Evolutionary conservation across 2,113 vertebrate genomes (phyloP).

Genomic region (Phainopepla nitens): DNA sequence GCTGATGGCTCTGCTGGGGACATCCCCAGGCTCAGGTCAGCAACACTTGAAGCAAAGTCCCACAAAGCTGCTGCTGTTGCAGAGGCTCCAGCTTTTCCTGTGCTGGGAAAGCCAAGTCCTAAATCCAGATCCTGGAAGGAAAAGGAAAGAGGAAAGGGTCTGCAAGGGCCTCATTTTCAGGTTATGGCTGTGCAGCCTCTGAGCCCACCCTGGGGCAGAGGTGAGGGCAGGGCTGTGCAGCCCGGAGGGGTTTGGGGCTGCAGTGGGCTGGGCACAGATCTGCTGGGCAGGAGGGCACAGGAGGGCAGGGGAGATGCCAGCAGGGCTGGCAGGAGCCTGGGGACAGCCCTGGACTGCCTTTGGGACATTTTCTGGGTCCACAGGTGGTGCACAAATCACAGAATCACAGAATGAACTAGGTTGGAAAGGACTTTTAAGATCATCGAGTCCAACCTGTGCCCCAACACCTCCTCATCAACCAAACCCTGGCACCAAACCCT

Average conservation of each 20-base stretch:
- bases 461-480: neutral
- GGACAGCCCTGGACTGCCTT: neutral
- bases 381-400: fast-evolving
- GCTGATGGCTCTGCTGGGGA: neutral
- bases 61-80: neutral
- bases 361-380: neutral
- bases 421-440: neutral
- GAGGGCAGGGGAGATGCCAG: neutral
- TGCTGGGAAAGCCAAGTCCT: neutral
- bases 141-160: neutral
- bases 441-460: neutral
- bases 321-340: neutral
- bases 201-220: neutral
- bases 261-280: neutral
- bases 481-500: neutral
- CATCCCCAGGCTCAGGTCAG: neutral
- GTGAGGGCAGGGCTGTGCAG: neutral
- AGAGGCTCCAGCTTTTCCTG: neutral
- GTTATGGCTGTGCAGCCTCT: neutral
- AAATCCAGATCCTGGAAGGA: neutral
- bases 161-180: neutral
- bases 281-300: neutral
- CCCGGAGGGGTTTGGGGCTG: fast-evolving
- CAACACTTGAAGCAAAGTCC: neutral
- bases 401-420: neutral